Conservation (phyloP, 1,140 invertebrate genomes). For the Pseudomyrmex concolor region DNA sequence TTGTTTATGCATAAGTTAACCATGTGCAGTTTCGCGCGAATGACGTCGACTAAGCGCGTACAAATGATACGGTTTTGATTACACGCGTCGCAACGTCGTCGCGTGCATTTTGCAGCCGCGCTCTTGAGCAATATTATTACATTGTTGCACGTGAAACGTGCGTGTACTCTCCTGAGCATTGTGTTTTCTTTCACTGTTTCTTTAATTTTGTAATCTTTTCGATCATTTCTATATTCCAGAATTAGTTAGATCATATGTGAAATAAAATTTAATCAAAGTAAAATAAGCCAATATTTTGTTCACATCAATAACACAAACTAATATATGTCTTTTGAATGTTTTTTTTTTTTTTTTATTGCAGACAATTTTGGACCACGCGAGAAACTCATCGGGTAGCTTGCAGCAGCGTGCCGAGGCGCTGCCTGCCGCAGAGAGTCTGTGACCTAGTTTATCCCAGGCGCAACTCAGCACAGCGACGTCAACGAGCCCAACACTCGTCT, state of each 20-base stretch:
- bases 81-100: slow-evolving; percentile 7
- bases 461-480: not conserved
- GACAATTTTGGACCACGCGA: slow-evolving; percentile 74
- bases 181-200: not conserved
- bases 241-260: not conserved
- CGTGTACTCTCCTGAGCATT: too few relatives aligned
- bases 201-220: slow-evolving; percentile 9
- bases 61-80: slow-evolving; percentile 46
- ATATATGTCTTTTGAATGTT: too few relatives aligned
- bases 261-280: not conserved
- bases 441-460: not conserved
- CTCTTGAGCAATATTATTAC: slow-evolving; percentile 33
- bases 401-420: slow-evolving; percentile 26
- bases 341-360: slow-evolving; percentile 57
- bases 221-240: not conserved
- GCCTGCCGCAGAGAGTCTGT: not conserved
- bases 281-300: not conserved
- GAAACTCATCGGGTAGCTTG: slow-evolving; percentile 40
- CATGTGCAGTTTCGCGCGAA: not conserved
- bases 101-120: slow-evolving; percentile 19
- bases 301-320: too few relatives aligned
- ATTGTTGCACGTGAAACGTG: slow-evolving; percentile 24
- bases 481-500: not conserved
- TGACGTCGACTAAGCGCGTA: slow-evolving; percentile 15
- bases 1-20: slow-evolving; percentile 20